Percentiles rank a stretch among this genome's conserved stretches.
Conservation (phyloP, 2,888 invertebrate genomes). For the Sinopyrophorus schimmeli region DNA sequence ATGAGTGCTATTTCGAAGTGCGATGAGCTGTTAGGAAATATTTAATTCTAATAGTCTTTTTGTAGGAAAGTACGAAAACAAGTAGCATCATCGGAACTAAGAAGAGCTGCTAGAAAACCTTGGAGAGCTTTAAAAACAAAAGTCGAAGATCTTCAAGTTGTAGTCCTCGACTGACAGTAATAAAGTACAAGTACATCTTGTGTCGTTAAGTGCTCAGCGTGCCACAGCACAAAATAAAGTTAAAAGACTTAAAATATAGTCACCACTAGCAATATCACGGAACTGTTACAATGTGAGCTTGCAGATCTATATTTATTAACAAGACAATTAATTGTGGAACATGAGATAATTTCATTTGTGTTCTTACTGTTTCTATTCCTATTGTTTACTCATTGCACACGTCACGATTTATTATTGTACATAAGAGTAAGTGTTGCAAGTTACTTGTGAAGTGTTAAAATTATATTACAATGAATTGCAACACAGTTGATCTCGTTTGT, state of each 20-base stretch:
- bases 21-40: no score
- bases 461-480: conserved; percentile 15
- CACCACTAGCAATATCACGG: conserved; percentile 45
- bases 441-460: conserved; percentile 17
- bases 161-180: conserved; percentile 73
- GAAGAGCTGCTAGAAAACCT: conserved; percentile 84
- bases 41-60: conserved; percentile 36
- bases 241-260: conserved; percentile 31
- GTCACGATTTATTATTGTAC: conserved; percentile 19
- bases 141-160: conserved; percentile 64
- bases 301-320: conserved; percentile 26
- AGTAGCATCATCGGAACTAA: conserved; percentile 76
- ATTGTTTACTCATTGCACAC: conserved; percentile 15
- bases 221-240: conserved; percentile 35
- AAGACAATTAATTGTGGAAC: conserved; percentile 1
- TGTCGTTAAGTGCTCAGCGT: conserved; percentile 47
- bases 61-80: conserved; percentile 81
- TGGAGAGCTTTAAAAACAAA: conserved; percentile 67
- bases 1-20: no score
- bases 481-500: conserved; percentile 26
- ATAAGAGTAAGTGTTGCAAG: conserved; percentile 26
- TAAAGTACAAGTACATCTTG: conserved; percentile 21
- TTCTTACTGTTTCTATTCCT: conserved; percentile 16
- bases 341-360: conserved; percentile 18
- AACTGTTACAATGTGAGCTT: conserved; percentile 22